Conservation (phyloP, 2,888 invertebrate genomes). For the Aleiodes testaceus region DNA sequence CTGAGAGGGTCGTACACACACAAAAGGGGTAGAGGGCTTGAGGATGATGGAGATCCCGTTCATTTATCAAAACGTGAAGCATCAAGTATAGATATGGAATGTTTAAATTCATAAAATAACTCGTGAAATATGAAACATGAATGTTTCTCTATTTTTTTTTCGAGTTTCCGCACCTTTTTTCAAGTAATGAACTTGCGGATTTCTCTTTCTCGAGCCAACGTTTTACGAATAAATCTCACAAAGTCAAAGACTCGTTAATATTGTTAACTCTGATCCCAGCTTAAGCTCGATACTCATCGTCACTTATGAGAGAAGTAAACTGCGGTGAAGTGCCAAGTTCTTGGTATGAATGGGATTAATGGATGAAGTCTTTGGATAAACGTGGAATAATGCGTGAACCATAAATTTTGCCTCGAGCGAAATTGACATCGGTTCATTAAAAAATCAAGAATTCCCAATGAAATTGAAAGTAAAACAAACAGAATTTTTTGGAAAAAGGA, state of each 20-base stretch:
- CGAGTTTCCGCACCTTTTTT: background rate
- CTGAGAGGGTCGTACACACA: conserved; percentile 9
- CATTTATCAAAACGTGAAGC: conserved; percentile 62
- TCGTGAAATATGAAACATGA: background rate
- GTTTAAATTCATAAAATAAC: background rate
- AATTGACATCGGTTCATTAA: background rate
- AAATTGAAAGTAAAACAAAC: conserved; percentile 48
- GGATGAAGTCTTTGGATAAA: conserved; percentile 62
- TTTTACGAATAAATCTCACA: conserved; percentile 50
- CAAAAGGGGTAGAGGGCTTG: background rate
- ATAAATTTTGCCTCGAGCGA: too few species aligned
- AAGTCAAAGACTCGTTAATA: conserved; percentile 63
- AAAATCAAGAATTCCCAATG: conserved; percentile 17
- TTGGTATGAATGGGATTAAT: conserved; percentile 64
- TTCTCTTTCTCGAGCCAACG: background rate
- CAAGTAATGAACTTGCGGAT: background rate
- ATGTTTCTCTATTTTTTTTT: conserved; percentile 17
- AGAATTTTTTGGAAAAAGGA: conserved; percentile 42
- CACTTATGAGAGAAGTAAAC: conserved; percentile 26
- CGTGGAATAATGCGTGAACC: conserved; percentile 43
- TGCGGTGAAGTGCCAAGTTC: conserved; percentile 61
- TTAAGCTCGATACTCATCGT: conserved; percentile 53
- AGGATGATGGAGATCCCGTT: conserved; percentile 45
- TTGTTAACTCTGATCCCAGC: conserved; percentile 61
- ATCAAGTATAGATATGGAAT: conserved; percentile 40